Evolutionary conservation across 2,797 vertebrate genomes (phyloP), one percentile per base, ranked within the genome.

Genomic region (Gymnothorax javanicus): DNA sequence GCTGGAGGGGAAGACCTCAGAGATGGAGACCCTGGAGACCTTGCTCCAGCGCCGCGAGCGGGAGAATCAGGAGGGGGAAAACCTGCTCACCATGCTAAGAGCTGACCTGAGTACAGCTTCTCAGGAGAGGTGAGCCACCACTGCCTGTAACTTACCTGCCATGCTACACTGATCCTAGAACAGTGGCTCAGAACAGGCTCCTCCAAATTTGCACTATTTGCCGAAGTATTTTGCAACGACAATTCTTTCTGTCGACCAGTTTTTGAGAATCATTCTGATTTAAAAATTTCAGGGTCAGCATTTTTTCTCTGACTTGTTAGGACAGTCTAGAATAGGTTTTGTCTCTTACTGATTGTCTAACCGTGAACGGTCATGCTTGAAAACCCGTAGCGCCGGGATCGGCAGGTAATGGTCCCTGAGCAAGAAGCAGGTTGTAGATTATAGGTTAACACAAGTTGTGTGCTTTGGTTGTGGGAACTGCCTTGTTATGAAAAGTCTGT

Each of bases 71-170:
- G 98, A 97, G 90, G 97, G 94, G 71, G 93, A 94, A 0, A 96
- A 97, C 91, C 96, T 97, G 59, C 92, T 99, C n/a, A 91, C 95
- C 54, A 96, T 99, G 96, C 94, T 99, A 87, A 96, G 94, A 69
- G 94, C 96, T 1, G 98, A 99, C 83, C 87, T 96, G 12, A 95
- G 95, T 25, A 89, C 84, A 0, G 95, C 94, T 71, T 96, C 95
- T 86, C 91, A 92, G 7, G 96, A 98, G 90, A 95, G 95, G 98
- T 98, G 89, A 94, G 94, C 58, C 0, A 0, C 50, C 13, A 52
- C 4, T 1, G 50, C 17, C 50, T 50, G 12, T 52, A 1, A 7
- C 50, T 13, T 33, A 43, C 33, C 7, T 2, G 27, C 6, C 8
- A 73, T 33, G 1, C 13, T 6, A 75, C 73, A 75, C 75, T 79